A percentile compares a stretch with the other conserved stretches of the same genome.
phyloP scores from a whole-genome alignment of 2,888 invertebrate species.

The Timema podura region DNA sequence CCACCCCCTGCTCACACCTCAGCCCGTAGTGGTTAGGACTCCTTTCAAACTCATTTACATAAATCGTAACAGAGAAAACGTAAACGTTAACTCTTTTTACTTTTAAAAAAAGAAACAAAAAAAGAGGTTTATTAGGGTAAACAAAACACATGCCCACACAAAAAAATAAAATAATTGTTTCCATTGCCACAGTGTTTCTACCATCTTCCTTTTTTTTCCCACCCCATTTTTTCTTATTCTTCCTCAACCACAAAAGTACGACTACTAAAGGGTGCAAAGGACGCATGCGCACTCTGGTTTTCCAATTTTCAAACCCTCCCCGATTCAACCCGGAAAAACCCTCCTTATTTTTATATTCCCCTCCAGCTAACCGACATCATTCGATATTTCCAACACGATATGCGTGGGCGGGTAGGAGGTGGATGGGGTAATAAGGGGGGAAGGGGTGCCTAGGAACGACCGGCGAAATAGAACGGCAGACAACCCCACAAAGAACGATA shows the following conservation, averaged over 20 bases:
- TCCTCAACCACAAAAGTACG: neutral
- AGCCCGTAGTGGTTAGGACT: slow-evolving; percentile 5
- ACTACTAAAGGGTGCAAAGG: neutral
- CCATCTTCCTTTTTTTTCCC: neutral
- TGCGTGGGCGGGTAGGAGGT: slow-evolving; percentile 12
- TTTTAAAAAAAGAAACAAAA: neutral
- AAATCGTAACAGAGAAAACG: neutral
- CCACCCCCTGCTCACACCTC: slow-evolving; percentile 14
- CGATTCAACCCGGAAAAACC: neutral
- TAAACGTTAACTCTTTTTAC: neutral
- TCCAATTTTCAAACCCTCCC: slow-evolving; percentile 13
- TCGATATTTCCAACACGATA: slow-evolving; percentile 20
- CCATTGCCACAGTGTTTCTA: slow-evolving; percentile 6
- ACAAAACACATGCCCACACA: neutral
- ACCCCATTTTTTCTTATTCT: neutral
- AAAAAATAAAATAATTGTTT: neutral
- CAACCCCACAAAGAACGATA: neutral
- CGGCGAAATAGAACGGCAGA: slow-evolving; percentile 12
- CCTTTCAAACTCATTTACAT: slow-evolving; percentile 15
- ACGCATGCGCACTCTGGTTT: slow-evolving; percentile 10
- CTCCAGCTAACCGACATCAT: slow-evolving; percentile 14
- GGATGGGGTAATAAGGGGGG: neutral
- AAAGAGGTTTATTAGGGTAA: neutral
- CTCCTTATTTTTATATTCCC: neutral
- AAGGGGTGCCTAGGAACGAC: slow-evolving; percentile 18